Evolutionary conservation across 2,113 vertebrate genomes (phyloP).

Genomic region (Recurvirostra avosetta): DNA sequence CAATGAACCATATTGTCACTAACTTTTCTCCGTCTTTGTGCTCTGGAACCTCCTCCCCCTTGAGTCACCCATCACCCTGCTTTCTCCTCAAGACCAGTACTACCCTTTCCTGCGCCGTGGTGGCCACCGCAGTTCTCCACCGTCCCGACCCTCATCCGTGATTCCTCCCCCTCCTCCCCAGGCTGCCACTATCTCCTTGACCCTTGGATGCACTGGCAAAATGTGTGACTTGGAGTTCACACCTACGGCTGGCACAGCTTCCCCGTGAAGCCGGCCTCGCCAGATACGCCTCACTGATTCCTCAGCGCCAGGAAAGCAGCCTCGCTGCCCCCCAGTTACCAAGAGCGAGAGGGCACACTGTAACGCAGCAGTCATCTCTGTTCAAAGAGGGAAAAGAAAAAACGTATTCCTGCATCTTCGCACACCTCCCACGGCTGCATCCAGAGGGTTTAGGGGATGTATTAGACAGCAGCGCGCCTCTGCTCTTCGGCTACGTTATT

Average conservation of each 20-base stretch:
- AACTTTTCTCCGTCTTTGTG: background rate
- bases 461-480: background rate
- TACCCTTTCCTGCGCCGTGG: background rate
- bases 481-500: background rate
- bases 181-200: background rate
- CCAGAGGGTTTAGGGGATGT: background rate
- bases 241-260: background rate
- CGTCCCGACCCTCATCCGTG: rapidly evolving
- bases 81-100: background rate
- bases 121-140: background rate
- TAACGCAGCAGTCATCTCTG: background rate
- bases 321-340: background rate
- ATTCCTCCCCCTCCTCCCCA: background rate
- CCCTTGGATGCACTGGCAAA: background rate
- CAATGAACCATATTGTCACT: background rate
- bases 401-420: background rate
- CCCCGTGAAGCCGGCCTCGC: background rate
- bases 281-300: background rate
- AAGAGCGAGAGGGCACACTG: background rate
- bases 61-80: background rate
- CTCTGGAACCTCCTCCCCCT: background rate
- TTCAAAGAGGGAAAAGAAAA: background rate
- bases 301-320: background rate
- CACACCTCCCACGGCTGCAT: background rate
- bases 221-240: background rate